Conservation (phyloP, 2,888 invertebrate species). For the Euzetes globulus region DNA sequence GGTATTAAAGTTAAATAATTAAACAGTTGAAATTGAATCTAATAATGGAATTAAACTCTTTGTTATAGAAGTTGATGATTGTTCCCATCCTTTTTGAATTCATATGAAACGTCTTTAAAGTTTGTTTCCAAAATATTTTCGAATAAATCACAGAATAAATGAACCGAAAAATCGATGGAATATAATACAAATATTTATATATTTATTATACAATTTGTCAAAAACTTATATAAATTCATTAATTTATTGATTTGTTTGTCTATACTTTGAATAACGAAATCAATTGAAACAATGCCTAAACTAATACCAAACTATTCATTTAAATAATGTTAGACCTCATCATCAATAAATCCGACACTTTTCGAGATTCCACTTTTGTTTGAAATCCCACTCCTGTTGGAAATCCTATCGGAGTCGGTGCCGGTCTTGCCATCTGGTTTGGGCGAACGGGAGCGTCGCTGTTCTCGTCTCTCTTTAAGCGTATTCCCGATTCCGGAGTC, state of each 20-base stretch:
- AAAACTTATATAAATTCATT: neutral
- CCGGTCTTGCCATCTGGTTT: conserved; percentile 5
- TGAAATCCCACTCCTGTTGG: neutral
- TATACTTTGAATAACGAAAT: neutral
- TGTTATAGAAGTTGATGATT: no score
- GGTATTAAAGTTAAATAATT: no score
- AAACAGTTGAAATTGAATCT: no score
- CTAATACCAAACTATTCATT: neutral
- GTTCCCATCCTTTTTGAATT: no score
- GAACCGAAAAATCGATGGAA: neutral
- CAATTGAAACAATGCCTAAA: neutral
- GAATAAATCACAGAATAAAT: neutral
- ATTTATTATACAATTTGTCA: conserved; percentile 4
- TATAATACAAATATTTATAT: neutral
- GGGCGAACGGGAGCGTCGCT: neutral
- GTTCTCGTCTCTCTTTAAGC: conserved; percentile 33
- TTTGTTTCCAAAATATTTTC: neutral
- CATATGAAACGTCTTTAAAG: no score
- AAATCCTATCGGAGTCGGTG: neutral
- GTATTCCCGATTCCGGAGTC: conserved; percentile 30
- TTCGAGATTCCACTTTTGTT: neutral
- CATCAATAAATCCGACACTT: conserved; percentile 14
- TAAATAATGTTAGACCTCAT: neutral
- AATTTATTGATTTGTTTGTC: no score
- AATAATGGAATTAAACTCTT: no score